Evolutionary conservation across 2,113 vertebrate genomes (phyloP).

Genomic region (Genyomyrus donnyi): DNA sequence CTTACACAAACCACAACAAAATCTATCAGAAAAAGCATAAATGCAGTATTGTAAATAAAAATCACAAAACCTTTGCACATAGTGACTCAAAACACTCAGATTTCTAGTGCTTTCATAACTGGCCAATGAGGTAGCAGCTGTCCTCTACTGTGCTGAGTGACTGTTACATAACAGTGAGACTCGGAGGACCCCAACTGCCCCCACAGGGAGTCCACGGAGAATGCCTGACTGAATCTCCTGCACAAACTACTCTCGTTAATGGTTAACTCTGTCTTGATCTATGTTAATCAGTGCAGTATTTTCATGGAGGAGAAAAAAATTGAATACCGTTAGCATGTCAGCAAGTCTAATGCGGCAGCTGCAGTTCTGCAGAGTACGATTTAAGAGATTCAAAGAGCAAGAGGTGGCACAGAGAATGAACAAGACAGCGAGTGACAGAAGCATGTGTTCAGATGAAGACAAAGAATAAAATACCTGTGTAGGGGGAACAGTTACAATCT

Average conservation of each 20-base stretch:
- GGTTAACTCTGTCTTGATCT: neutral
- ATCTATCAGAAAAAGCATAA: constrained; percentile 2
- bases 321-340: neutral
- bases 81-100: neutral
- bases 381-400: neutral
- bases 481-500: neutral
- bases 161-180: constrained; percentile 20
- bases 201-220: constrained; percentile 5
- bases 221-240: constrained; percentile 17
- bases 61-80: neutral
- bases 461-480: neutral
- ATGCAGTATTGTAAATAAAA: neutral
- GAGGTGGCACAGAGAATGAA: neutral
- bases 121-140: constrained; percentile 13
- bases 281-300: neutral
- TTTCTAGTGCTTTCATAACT: neutral
- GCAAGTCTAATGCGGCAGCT: neutral
- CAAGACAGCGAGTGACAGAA: neutral
- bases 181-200: constrained; percentile 17
- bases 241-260: constrained; percentile 9
- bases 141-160: constrained; percentile 15
- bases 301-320: neutral
- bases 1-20: neutral
- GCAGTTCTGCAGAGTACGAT: neutral
- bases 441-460: neutral